Percentiles rank a stretch among this genome's conserved stretches.
phyloP scores from a whole-genome alignment of 92 coral and sea anemone species.

The Epizoanthus stellaris region DNA sequence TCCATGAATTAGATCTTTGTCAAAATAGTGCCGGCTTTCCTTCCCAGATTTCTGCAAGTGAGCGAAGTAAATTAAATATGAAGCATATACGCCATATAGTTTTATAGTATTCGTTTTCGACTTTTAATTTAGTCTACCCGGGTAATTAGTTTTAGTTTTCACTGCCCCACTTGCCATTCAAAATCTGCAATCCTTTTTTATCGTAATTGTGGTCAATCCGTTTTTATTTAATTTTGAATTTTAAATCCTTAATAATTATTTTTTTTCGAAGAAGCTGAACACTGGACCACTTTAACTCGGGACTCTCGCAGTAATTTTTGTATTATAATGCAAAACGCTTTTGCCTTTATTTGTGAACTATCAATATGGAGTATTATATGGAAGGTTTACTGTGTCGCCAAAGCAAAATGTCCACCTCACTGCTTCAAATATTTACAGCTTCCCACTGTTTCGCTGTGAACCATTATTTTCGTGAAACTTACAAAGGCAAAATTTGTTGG shows the following conservation, averaged over 20 bases:
- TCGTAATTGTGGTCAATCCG: slow-evolving; percentile 13
- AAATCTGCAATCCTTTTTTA: slow-evolving; percentile 3
- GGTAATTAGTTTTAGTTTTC: slow-evolving; percentile 18
- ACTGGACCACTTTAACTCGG: background rate
- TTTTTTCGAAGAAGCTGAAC: background rate
- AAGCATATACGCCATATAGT: background rate
- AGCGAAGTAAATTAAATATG: background rate
- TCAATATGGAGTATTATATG: background rate
- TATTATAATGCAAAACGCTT: background rate
- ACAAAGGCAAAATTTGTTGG: background rate
- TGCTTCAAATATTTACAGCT: background rate
- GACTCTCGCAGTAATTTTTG: background rate
- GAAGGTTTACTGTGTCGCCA: background rate
- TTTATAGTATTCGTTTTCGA: background rate
- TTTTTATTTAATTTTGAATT: slow-evolving; percentile 8
- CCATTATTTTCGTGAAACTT: background rate
- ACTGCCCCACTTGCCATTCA: background rate
- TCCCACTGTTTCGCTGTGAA: background rate
- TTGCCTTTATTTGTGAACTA: slow-evolving; percentile 11
- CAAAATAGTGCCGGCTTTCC: background rate
- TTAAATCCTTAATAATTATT: slow-evolving; percentile 11
- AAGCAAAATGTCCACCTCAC: background rate
- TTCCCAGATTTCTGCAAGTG: background rate
- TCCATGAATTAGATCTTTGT: slow-evolving; percentile 3
- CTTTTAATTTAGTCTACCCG: slow-evolving; percentile 24